These are phyloP conservation scores for Phalanger gymnotis DNA, from an alignment of 2,797 vertebrate genomes.

Conservation along the genomic window DNA sequence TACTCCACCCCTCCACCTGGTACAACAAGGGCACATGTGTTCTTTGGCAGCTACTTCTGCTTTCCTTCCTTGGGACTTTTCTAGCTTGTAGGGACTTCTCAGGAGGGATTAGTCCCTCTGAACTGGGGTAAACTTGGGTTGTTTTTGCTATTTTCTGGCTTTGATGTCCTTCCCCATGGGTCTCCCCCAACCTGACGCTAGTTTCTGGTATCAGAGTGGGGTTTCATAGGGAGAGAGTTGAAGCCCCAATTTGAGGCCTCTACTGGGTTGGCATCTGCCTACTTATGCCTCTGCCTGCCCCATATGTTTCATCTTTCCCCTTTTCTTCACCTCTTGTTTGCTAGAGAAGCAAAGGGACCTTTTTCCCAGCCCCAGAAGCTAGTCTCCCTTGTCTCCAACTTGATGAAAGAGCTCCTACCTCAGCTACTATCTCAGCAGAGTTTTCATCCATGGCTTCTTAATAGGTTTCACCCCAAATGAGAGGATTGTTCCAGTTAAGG, in stretches of 20 bases:
- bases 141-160: background rate
- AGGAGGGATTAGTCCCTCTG: background rate
- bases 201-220: background rate
- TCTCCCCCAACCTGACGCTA: background rate
- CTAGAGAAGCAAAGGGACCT: background rate
- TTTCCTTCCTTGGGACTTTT: background rate
- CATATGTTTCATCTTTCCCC: background rate
- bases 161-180: background rate
- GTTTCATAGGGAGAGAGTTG: background rate
- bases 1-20: conserved; percentile 4
- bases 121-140: background rate
- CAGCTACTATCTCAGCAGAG: background rate
- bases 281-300: background rate
- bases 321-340: background rate
- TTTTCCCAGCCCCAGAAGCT: background rate
- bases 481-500: conserved; percentile 25
- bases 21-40: background rate
- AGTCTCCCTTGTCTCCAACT: background rate
- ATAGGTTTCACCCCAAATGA: rapidly evolving
- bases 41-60: background rate
- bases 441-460: background rate
- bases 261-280: background rate
- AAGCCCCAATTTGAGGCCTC: background rate
- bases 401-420: background rate
- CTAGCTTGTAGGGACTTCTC: background rate